Evolutionary conservation across 2,888 invertebrate species (phyloP), one percentile per base, ranked within the genome.

Genomic region (Aphidius colemani): DNA sequence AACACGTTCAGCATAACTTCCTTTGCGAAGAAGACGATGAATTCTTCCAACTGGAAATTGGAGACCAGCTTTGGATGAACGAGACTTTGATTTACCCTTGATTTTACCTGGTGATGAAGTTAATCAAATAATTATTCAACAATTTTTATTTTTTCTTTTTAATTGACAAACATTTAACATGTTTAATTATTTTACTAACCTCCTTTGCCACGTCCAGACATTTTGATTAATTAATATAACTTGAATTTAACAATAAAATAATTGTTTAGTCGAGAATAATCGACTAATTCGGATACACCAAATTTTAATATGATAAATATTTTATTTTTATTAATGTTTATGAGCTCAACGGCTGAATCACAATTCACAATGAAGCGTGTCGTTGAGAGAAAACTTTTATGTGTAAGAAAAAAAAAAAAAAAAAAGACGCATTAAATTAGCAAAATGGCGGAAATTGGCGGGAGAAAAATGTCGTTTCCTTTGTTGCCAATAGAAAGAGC

Each of bases 1-100:
- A 0, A 87, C 83, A 41, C 87, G 78, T 43, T 86, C 86, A 0
- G 88, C 87, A 71, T 85, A 88, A 76, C 88, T 86, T 6, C 88
- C 88, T 69, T 87, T 87, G 0, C 85, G 78, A 3, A 88, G 76
- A 10, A 86, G 84, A 70, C 86, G 86, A 75, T 86, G 86, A 65
- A 87, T 84, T 59, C 88, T 83, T 3, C 86, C 86, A 0, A 87
- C 85, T 0, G 87, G 87, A 66, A 87, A 86, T 40, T 81, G 81
- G 0, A 87, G 80, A 1, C 87, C 87, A 7, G 87, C 86, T 56
- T 86, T 78, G 7, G 82, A 76, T 2, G 86, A 86, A 1, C 84
- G 80, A 0, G 85, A 77, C 76, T 79, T 79, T 11, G 78, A 70
- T 66, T 79, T 79, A 43, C 73, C 70, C 69, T 77, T 78, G 8